Conservation (phyloP, 2,797 vertebrate species). For the Chloroceryle inda region DNA sequence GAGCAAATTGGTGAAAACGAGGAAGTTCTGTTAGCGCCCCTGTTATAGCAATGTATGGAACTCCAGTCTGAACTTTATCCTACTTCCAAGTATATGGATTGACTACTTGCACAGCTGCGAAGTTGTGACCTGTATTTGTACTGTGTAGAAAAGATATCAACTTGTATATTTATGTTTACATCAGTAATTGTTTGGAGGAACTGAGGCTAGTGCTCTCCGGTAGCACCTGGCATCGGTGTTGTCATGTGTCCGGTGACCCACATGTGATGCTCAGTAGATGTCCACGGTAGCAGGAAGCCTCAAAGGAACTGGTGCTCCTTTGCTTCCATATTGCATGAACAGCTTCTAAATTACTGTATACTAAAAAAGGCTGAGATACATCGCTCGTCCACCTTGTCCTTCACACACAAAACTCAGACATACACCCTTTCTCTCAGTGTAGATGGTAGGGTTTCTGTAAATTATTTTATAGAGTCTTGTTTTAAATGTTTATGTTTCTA, state of each 20-base stretch:
- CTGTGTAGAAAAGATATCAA: conserved; percentile 88
- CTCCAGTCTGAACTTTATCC: conserved; percentile 84
- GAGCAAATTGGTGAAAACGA: conserved; percentile 98
- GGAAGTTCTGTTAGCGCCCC: conserved; percentile 94
- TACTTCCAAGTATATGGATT: conserved; percentile 86
- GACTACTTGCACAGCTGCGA: conserved; percentile 89
- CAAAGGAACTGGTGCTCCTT: conserved; percentile 61
- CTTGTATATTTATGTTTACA: conserved; percentile 92
- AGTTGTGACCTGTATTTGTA: conserved; percentile 87
- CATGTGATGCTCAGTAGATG: conserved; percentile 73
- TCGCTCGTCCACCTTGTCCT: conserved; percentile 75
- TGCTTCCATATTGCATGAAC: conserved; percentile 84
- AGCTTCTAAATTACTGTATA: conserved; percentile 87
- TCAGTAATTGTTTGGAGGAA: conserved; percentile 66
- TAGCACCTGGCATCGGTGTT: conserved; percentile 54
- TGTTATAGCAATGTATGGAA: conserved; percentile 83
- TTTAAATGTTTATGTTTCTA: conserved; percentile 89
- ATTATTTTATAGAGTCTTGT: conserved; percentile 97
- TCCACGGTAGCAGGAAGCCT: conserved; percentile 68
- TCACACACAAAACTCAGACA: conserved; percentile 82
- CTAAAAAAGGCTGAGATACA: conserved; percentile 73
- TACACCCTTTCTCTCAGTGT: conserved; percentile 79
- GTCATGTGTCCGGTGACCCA: conserved; percentile 44
- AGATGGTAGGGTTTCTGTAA: conserved; percentile 91
- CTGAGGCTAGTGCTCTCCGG: conserved; percentile 59